These are phyloP conservation scores for Porites lutea DNA, from an alignment of 64 coral and sea anemone species.

Conservation along the genomic window DNA sequence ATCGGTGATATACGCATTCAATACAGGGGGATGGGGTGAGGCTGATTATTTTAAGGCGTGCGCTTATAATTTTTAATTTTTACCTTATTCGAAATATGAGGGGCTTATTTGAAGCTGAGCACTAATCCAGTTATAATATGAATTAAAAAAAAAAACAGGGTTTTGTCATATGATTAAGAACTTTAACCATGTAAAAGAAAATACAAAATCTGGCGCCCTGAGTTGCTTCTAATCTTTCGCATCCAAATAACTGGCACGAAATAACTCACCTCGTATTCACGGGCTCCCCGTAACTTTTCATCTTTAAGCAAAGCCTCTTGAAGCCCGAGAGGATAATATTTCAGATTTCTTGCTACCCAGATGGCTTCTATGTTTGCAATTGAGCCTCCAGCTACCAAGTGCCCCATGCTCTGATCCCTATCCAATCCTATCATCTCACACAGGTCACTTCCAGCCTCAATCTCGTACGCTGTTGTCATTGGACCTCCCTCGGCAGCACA, in stretches of 20 bases:
- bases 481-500: constrained; percentile 54
- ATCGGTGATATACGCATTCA: too few species aligned
- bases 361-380: constrained; percentile 81
- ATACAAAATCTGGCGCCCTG: too few species aligned
- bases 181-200: too few species aligned
- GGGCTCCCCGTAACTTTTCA: constrained; percentile 18
- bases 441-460: constrained; percentile 58
- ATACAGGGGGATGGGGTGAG: too few species aligned
- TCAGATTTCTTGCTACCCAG: constrained; percentile 85
- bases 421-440: constrained; percentile 72
- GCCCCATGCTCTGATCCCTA: constrained; percentile 34
- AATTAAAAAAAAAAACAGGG: too few species aligned
- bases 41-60: too few species aligned
- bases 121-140: too few species aligned
- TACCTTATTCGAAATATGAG: too few species aligned
- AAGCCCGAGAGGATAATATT: constrained; percentile 68
- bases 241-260: neutral
- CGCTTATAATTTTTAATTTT: too few species aligned
- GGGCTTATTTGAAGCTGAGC: too few species aligned
- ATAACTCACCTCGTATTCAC: constrained; percentile 2
- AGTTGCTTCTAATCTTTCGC: too few species aligned
- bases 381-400: constrained; percentile 65
- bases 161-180: too few species aligned
- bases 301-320: constrained; percentile 63
- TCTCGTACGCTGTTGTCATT: constrained; percentile 57